Conservation (phyloP, 1,140 invertebrate species). For the Hydropsyche tenuis region DNA sequence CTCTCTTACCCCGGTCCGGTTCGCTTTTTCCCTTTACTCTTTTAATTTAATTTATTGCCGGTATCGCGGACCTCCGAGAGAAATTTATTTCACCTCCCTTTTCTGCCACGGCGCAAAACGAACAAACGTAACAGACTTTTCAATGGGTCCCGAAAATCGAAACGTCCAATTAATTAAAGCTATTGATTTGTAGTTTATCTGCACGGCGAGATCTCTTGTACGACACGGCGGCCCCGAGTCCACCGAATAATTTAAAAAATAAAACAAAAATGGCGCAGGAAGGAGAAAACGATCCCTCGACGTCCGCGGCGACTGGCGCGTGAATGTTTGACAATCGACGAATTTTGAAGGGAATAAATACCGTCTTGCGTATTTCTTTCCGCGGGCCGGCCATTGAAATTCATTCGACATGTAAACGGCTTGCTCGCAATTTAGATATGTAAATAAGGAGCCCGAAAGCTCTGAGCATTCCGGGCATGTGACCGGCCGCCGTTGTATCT, state of each 20-base stretch:
- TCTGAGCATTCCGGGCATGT: conserved; percentile 32
- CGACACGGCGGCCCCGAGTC: conserved; percentile 21
- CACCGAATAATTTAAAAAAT: conserved; percentile 15
- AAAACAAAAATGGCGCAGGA: not conserved
- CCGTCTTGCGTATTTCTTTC: conserved; percentile 35
- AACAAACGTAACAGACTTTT: conserved; percentile 48
- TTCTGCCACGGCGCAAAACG: conserved; percentile 8
- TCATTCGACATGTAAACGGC: conserved; percentile 50
- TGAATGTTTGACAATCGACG: conserved; percentile 49
- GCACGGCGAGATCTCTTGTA: conserved; percentile 38
- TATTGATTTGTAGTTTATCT: conserved; percentile 50
- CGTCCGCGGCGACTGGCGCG: conserved; percentile 7
- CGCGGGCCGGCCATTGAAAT: conserved; percentile 43
- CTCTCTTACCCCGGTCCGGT: conserved; percentile 13
- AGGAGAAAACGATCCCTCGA: not conserved
- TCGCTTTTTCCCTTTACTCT: conserved; percentile 36
- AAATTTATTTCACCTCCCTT: conserved; percentile 35
- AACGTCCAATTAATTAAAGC: conserved; percentile 51
- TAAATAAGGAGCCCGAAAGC: conserved; percentile 46
- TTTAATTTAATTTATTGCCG: conserved; percentile 50
- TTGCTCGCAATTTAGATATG: conserved; percentile 51
- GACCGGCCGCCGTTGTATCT: conserved; percentile 26
- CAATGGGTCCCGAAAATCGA: conserved; percentile 48
- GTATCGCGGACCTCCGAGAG: conserved; percentile 30
- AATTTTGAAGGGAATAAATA: conserved; percentile 45